These are phyloP conservation scores for Sarcophaga peregrina DNA, from an alignment of 1,140 invertebrate genomes.

Conservation along the genomic window DNA sequence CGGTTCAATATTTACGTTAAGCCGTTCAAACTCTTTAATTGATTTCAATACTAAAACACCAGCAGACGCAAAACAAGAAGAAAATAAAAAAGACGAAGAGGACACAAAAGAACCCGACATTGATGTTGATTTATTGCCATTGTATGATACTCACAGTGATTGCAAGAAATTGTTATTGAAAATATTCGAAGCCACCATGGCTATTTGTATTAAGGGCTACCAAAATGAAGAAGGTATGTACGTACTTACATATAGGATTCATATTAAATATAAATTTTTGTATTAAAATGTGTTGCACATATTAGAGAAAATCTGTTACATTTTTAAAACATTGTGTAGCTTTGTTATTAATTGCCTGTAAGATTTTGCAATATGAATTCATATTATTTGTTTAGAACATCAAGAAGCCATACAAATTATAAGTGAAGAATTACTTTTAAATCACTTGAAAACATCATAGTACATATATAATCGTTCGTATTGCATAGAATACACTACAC, in stretches of 20 bases:
- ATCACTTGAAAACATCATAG: not conserved
- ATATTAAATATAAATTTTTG: not conserved
- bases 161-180: slow-evolving; percentile 62
- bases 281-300: not conserved
- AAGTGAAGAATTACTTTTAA: slow-evolving; percentile 21
- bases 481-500: not conserved
- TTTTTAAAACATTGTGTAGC: not conserved
- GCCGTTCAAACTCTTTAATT: slow-evolving; percentile 36
- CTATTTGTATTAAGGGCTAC: slow-evolving; percentile 63
- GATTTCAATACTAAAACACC: slow-evolving; percentile 37
- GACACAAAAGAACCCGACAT: slow-evolving; percentile 43
- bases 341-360: not conserved
- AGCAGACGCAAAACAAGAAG: not conserved
- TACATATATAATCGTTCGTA: not conserved
- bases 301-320: not conserved
- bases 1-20: slow-evolving; percentile 55
- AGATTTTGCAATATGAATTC: slow-evolving; percentile 5
- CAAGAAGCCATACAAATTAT: slow-evolving; percentile 38
- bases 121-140: slow-evolving; percentile 55
- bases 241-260: not conserved
- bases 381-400: slow-evolving; percentile 25
- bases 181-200: slow-evolving; percentile 63
- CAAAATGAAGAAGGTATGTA: slow-evolving; percentile 64
- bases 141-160: slow-evolving; percentile 58
- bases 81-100: not conserved